Percentiles rank a stretch among this genome's conserved stretches.
phyloP scores from a whole-genome alignment of 2,113 vertebrate species.

The Tinamus guttatus region DNA sequence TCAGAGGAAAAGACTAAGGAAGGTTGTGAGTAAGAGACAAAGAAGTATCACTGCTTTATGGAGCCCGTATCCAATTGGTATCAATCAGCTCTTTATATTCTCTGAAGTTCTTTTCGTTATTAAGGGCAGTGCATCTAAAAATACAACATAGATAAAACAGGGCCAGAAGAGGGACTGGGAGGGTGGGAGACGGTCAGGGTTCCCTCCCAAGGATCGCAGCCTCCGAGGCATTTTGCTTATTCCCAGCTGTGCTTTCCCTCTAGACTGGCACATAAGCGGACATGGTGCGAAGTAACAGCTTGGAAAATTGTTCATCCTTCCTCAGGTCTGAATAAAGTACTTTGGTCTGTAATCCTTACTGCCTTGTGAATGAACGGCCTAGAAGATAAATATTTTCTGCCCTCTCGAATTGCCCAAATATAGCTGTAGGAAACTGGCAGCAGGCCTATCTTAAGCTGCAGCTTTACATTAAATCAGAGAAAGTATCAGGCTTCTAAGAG shows the following conservation, averaged over 20 bases:
- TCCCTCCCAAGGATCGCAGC: background rate
- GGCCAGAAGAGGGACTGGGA: background rate
- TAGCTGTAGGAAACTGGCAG: background rate
- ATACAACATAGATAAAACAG: background rate
- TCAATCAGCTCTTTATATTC: background rate
- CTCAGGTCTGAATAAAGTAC: background rate
- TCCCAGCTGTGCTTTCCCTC: background rate
- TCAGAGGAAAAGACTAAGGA: background rate
- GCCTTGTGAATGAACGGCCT: background rate
- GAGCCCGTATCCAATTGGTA: background rate
- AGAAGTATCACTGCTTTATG: background rate
- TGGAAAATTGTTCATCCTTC: background rate
- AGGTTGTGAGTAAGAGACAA: background rate
- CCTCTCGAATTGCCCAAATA: background rate
- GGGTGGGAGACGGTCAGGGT: background rate
- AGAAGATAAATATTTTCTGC: background rate
- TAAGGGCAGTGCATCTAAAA: background rate
- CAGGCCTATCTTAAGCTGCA: background rate
- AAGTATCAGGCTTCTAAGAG: fast-evolving
- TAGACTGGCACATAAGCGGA: background rate
- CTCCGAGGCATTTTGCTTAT: background rate
- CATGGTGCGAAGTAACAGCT: background rate
- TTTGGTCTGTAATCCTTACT: background rate
- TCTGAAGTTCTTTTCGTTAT: background rate
- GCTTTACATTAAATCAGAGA: background rate